Base-by-base conservation (phyloP, 1,140 invertebrate genomes). In the Lepidostoma basale region DNA sequence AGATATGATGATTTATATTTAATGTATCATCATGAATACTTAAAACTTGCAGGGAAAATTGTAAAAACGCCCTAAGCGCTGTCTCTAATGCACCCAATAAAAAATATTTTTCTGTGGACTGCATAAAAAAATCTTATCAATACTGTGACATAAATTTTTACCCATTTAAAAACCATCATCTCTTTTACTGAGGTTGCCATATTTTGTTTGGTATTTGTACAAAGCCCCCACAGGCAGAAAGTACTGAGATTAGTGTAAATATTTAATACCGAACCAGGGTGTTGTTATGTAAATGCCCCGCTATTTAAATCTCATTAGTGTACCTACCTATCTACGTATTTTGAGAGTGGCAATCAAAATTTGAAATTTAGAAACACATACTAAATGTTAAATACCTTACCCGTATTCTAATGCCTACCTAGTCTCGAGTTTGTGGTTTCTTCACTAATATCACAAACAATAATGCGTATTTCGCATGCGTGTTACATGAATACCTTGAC, bases 231-330 rank as follows among this genome's bases (percentile, higher is more conserved):
- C 45, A 49, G 25, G 45, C 25, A 23, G 22, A 40, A 58, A 33
- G 26, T 58, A 33, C 52, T 40, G 36, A 54, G 49, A 66, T 56
- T 67, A 67, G 47, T 67, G 25, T 49, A 60, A 58, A 69, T 42
- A 62, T 54, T 63, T 67, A 54, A 40, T 40, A 22, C 33, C 44
- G 12, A 26, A 25, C 25, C 6, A 59, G 40, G 67, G 45, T 68
- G 66, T 52, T 68, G 67, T 69, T 69, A 69, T 69, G 67, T 63
- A 69, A 69, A 69, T 69, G 59, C 47, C 23, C 23, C n/a, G 67
- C 67, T 69, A 69, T 69, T 62, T 63, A 69, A 69, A 20, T 69
- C 67, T 69, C 67, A 69, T 69, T 63, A 69, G 40, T 47, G 40
- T 25, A 18, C 18, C n/a, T n/a, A n/a, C n/a, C n/a, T n/a, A n/a